These are phyloP conservation scores for Neostethus bicornis DNA, from an alignment of 2,797 vertebrate species.

Conservation along the genomic window DNA sequence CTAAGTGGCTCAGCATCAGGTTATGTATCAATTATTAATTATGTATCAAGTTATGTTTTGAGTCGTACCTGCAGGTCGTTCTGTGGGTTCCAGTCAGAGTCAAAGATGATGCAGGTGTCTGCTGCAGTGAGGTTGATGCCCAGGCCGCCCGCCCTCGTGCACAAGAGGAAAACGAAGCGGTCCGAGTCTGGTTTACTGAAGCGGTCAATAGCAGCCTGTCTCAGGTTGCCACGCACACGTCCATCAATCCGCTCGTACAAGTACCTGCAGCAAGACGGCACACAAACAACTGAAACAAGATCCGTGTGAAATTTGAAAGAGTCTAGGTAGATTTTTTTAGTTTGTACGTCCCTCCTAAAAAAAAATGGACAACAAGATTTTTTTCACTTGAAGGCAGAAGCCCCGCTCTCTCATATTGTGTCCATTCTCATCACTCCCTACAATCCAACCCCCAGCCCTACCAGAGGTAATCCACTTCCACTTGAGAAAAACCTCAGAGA, in stretches of 20 bases:
- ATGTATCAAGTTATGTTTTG: not conserved
- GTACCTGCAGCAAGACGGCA: slow-evolving; percentile 75
- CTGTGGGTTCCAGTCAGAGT: slow-evolving; percentile 99
- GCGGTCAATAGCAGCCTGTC: slow-evolving; percentile 97
- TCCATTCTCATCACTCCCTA: slow-evolving; percentile 45
- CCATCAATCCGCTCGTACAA: slow-evolving; percentile 96
- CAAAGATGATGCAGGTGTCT: slow-evolving; percentile 98
- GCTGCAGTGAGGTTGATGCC: slow-evolving; percentile 98
- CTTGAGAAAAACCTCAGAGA: slow-evolving; percentile 54
- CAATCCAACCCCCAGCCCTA: slow-evolving; percentile 31
- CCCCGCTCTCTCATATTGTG: slow-evolving; percentile 35
- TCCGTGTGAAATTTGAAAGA: not conserved
- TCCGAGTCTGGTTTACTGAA: slow-evolving; percentile 98
- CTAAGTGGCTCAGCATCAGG: too few relatives aligned
- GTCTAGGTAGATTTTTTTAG: not conserved
- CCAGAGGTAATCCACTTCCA: slow-evolving; percentile 67
- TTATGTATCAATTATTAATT: too few relatives aligned
- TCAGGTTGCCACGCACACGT: slow-evolving; percentile 92
- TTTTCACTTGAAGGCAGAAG: slow-evolving; percentile 18
- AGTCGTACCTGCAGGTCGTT: slow-evolving; percentile 93
- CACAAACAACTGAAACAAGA: slow-evolving; percentile 1
- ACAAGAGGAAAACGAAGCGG: slow-evolving; percentile 97
- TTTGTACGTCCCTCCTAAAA: slow-evolving; percentile 4
- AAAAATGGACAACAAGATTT: slow-evolving; percentile 6
- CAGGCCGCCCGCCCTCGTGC: slow-evolving; percentile 94